Evolutionary conservation across 2,888 invertebrate species (phyloP).

Genomic region (Chironomus tentans): DNA sequence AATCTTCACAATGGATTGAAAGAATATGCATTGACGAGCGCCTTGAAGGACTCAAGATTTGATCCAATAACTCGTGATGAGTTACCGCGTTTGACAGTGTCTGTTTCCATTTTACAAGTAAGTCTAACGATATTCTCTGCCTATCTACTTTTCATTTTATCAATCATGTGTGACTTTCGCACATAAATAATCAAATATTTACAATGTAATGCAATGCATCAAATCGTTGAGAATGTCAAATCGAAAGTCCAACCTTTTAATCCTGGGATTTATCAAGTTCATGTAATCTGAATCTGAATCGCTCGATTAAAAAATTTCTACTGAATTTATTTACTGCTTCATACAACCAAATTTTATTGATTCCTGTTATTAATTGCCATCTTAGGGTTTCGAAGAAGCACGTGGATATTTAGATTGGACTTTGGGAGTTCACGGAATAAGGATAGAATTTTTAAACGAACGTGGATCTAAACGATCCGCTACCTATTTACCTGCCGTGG

Average conservation of each 20-base stretch:
- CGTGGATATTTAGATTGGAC: slow-evolving; percentile 95
- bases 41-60: slow-evolving; percentile 95
- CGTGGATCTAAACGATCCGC: slow-evolving; percentile 90
- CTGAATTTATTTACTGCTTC: no score
- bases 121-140: neutral
- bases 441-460: slow-evolving; percentile 94
- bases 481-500: slow-evolving; percentile 97
- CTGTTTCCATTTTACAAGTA: slow-evolving; percentile 85
- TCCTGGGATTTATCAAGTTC: no score
- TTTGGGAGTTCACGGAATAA: slow-evolving; percentile 92
- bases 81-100: slow-evolving; percentile 82
- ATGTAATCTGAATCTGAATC: no score
- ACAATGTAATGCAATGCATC: neutral
- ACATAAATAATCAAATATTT: neutral
- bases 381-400: slow-evolving; percentile 84
- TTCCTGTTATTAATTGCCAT: neutral
- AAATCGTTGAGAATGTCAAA: neutral
- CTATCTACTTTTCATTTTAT: neutral
- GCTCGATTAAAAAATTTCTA: no score
- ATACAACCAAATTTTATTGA: neutral
- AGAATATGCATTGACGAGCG: slow-evolving; percentile 96
- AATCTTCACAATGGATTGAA: slow-evolving; percentile 87
- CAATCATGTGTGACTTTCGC: neutral
- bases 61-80: slow-evolving; percentile 91
- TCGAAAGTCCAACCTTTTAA: no score